A percentile compares a stretch with the other conserved stretches of the same genome.
Evolutionary conservation across 2,113 vertebrate genomes (phyloP).

Genomic region (Corythornis cristatus): DNA sequence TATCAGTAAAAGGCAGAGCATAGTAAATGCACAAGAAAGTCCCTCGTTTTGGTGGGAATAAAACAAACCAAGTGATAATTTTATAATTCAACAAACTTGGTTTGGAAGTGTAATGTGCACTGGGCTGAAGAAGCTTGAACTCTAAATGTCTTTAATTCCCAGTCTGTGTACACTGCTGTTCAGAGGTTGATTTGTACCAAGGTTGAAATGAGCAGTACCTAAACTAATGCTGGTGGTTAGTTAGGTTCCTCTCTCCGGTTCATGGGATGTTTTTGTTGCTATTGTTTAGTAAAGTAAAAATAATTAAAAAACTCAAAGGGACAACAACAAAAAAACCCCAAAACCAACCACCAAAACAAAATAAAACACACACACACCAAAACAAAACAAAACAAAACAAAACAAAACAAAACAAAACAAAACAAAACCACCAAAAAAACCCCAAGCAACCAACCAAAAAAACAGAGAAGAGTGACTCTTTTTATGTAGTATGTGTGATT

Average conservation of each 20-base stretch:
- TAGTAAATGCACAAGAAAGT: not conserved
- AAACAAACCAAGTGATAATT: not conserved
- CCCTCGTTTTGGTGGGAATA: not conserved
- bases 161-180: not conserved
- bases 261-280: not conserved
- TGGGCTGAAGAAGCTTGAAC: not conserved
- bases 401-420: too few species aligned
- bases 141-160: not conserved
- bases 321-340: too few species aligned
- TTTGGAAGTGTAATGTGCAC: not conserved
- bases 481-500: not conserved
- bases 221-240: not conserved
- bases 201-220: not conserved
- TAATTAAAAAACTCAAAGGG: not conserved
- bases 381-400: too few species aligned
- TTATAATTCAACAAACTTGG: not conserved
- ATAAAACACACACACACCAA: too few species aligned
- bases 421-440: too few species aligned
- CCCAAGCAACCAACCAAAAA: not conserved
- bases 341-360: too few species aligned
- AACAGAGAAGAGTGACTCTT: not conserved
- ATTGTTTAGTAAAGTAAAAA: not conserved
- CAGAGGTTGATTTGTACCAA: accelerated
- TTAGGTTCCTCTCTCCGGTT: not conserved
- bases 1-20: conserved; percentile 25